phyloP scores from a whole-genome alignment of 2,797 vertebrate species.

The Rousettus madagascariensis region DNA sequence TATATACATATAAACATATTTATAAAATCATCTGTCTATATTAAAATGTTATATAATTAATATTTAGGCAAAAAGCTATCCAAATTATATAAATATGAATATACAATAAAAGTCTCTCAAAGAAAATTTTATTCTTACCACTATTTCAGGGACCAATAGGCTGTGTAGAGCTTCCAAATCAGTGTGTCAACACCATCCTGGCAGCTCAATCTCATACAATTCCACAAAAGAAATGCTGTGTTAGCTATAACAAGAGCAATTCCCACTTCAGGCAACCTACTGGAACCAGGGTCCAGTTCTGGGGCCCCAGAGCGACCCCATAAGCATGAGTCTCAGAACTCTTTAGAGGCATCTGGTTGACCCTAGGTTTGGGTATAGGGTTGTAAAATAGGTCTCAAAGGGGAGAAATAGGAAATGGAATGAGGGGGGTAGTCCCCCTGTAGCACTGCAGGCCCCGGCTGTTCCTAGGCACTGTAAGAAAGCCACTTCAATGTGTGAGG shows the following conservation, averaged over 20 bases:
- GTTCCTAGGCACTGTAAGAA: neutral
- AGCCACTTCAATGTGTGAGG: rapidly evolving
- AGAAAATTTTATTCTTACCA: neutral
- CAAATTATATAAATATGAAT: neutral
- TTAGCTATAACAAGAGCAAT: neutral
- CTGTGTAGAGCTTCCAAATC: neutral
- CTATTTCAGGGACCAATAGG: neutral
- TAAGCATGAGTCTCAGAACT: neutral
- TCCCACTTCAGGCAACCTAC: neutral
- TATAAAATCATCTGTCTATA: neutral
- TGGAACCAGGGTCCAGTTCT: neutral
- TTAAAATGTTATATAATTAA: neutral
- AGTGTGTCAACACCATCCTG: neutral
- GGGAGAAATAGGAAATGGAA: neutral
- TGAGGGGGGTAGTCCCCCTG: neutral
- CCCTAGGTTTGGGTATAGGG: neutral
- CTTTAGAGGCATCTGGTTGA: neutral
- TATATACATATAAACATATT: neutral
- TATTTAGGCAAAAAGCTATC: neutral
- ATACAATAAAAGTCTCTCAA: neutral
- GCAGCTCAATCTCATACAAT: neutral
- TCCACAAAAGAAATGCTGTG: neutral
- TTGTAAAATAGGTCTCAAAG: neutral
- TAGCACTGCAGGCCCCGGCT: neutral
- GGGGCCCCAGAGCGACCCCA: neutral